Conservation (phyloP, 2,888 invertebrate species). For the Anoncus sp. region DNA sequence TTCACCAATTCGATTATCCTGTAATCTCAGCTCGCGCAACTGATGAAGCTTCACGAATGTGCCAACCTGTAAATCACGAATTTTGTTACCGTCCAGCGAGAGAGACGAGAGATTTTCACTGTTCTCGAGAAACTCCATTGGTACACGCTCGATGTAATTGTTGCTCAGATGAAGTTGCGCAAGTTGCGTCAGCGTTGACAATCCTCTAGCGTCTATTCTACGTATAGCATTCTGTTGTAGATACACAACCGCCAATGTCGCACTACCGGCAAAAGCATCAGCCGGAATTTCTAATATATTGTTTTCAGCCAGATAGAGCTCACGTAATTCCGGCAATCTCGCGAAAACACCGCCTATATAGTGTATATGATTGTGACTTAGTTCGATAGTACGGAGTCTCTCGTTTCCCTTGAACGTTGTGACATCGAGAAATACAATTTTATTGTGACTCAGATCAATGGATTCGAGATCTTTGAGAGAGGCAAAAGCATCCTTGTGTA, state of each 20-base stretch:
- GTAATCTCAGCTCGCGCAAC: constrained; percentile 92
- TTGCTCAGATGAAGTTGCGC: constrained; percentile 94
- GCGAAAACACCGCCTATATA: constrained; percentile 93
- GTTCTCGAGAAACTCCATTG: constrained; percentile 89
- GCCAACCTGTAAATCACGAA: constrained; percentile 90
- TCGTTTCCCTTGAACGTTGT: constrained; percentile 90
- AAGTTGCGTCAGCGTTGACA: constrained; percentile 89
- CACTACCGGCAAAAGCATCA: constrained; percentile 91
- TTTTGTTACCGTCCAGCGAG: constrained; percentile 94
- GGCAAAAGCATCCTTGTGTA: constrained; percentile 91
- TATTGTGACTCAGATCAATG: constrained; percentile 94
- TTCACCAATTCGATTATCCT: constrained; percentile 91
- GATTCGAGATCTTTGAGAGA: constrained; percentile 91
- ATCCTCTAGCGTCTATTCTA: constrained; percentile 89
- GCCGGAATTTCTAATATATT: constrained; percentile 93
- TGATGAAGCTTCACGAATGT: constrained; percentile 91
- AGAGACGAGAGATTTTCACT: constrained; percentile 92
- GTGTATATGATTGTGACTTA: constrained; percentile 96
- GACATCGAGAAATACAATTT: constrained; percentile 90
- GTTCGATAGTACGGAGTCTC: constrained; percentile 91
- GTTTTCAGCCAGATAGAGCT: constrained; percentile 94
- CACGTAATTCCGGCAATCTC: constrained; percentile 90
- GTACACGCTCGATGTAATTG: constrained; percentile 93
- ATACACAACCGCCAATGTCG: constrained; percentile 91
- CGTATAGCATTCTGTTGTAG: constrained; percentile 94